A percentile compares a stretch with the other conserved stretches of the same genome.
Evolutionary conservation across 2,888 invertebrate species (phyloP).

Genomic region (Lydus trimaculatus): DNA sequence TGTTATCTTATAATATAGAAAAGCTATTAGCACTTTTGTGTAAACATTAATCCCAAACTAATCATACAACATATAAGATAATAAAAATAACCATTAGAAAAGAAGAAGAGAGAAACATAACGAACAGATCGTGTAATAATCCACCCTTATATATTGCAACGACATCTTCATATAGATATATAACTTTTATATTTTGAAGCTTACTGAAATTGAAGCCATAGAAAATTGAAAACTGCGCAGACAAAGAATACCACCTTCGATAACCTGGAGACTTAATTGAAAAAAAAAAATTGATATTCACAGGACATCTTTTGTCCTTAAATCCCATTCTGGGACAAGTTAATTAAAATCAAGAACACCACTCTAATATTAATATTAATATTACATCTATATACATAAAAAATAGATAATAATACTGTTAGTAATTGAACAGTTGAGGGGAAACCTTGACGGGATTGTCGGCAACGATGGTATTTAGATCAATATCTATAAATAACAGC

Average conservation of each 20-base stretch:
- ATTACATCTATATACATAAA: too few species aligned
- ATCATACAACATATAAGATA: not conserved
- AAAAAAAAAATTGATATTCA: not conserved
- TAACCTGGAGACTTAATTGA: not conserved
- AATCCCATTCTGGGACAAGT: not conserved
- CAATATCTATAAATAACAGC: slow-evolving; percentile 6
- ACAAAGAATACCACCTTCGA: not conserved
- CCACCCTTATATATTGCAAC: not conserved
- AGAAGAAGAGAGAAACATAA: not conserved
- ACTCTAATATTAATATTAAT: not conserved
- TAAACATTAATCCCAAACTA: slow-evolving; percentile 21
- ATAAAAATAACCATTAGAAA: not conserved
- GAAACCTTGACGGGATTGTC: not conserved
- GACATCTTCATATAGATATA: not conserved
- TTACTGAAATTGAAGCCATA: not conserved
- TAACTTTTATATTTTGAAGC: not conserved
- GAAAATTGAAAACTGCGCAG: not conserved
- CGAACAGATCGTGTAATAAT: not conserved
- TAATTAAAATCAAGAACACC: not conserved
- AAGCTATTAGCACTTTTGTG: slow-evolving; percentile 30
- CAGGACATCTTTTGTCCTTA: slow-evolving; percentile 1
- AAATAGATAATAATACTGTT: too few species aligned
- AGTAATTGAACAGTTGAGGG: not conserved
- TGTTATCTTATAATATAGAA: not conserved
- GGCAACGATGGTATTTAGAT: slow-evolving; percentile 8